Base-by-base conservation (phyloP, 2,797 vertebrate genomes). In the Anguilla megastoma region DNA sequence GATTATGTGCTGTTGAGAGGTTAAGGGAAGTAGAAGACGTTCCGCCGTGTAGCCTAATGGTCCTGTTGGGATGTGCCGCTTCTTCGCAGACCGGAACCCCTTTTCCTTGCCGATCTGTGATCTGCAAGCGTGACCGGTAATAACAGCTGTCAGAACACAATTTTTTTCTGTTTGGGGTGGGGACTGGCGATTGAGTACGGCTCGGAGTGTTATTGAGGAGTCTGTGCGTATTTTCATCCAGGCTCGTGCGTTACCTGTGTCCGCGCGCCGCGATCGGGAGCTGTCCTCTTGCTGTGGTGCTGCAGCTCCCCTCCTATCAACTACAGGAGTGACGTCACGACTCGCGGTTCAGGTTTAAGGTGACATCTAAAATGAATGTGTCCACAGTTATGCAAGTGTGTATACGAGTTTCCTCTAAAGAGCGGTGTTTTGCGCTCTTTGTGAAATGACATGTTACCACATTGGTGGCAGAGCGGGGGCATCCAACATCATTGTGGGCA, bases 221-320 rank as follows among this genome's bases (percentile, higher is more conserved):
- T 85, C 84, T 50, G 87, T 85, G 88, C 88, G 88, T 85, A 86
- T 52, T 54, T 84, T 60, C 86, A 88, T 85, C 82, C 74, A 85
- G 85, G 87, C 89, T 90, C 89, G 89, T 88, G 88, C 84, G 58
- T 90, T 89, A 90, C 91, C 92, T 91, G 92, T 87, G 86, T 80
- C 91, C 87, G 90, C 90, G 88, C 90, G 93, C 92, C 66, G 93
- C 91, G 48, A 92, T 91, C 89, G 86, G 94, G 94, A 93, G 94
- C 95, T 94, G 94, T 96, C 95, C 95, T 91, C 93, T 80, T 82
- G 89, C 89, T 90, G 92, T 91, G 94, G 94, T 95, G 94, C 95
- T 96, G 96, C 92, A 95, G 95, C 82, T 84, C 88, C 84, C 82
- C 85, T 86, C 86, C 88, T 87, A 87, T 86, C 80, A 89, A 89